A percentile compares a stretch with the other conserved stretches of the same genome.
phyloP scores from a whole-genome alignment of 2,888 invertebrate genomes.

The Lycocerus yunnanus region DNA sequence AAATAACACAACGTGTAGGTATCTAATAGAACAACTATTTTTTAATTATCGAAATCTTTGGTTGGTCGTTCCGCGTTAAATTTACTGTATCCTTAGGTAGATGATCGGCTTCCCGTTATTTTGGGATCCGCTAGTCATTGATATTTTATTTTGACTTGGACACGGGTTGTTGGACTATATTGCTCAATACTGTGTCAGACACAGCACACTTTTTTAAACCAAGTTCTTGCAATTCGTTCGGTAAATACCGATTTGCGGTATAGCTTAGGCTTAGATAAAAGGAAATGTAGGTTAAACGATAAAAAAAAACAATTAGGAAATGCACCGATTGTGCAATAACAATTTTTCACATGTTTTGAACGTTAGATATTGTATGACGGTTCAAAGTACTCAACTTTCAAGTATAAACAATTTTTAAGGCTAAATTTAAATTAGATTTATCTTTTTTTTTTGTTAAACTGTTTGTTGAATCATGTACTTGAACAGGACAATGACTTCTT shows the following conservation, averaged over 20 bases:
- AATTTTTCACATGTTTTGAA: not conserved
- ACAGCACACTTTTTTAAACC: not conserved
- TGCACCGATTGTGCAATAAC: constrained; percentile 15
- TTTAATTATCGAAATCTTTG: not conserved
- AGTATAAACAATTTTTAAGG: not conserved
- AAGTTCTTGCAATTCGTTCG: not conserved
- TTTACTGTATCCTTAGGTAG: not conserved
- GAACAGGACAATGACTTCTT: not conserved
- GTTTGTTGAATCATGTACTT: not conserved
- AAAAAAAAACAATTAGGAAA: constrained; percentile 24
- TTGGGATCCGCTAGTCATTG: not conserved
- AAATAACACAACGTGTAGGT: too few species aligned
- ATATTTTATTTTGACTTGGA: not conserved
- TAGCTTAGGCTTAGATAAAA: constrained; percentile 11
- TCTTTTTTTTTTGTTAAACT: not conserved
- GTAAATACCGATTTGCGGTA: constrained; percentile 17
- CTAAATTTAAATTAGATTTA: not conserved
- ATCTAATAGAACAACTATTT: not conserved
- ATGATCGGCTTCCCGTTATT: not conserved
- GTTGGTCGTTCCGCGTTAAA: not conserved
- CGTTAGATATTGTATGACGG: not conserved
- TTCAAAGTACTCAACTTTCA: not conserved
- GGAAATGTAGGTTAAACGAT: constrained; percentile 24
- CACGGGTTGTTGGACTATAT: not conserved
- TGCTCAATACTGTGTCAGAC: not conserved